Conservation (phyloP, 2,888 invertebrate species). For the Antheraea assamensis region DNA sequence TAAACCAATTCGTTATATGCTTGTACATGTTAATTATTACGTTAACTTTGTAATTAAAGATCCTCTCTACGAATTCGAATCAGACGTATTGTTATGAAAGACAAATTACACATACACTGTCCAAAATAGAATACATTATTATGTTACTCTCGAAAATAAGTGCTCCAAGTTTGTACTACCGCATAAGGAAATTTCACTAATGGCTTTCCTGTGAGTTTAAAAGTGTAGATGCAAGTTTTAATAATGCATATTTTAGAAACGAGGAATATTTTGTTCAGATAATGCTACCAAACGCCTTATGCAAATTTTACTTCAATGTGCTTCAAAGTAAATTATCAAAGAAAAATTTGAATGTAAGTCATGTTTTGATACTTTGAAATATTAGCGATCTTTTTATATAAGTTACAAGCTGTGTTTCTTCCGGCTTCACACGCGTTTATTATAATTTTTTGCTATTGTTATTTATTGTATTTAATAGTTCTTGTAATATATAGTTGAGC, state of each 20-base stretch:
- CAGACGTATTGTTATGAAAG: background rate
- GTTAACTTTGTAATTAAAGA: background rate
- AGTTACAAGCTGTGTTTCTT: too few species aligned
- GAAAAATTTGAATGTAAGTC: background rate
- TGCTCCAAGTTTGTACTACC: background rate
- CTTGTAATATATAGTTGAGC: too few species aligned
- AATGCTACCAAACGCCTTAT: background rate
- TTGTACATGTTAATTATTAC: background rate
- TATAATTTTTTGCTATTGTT: too few species aligned
- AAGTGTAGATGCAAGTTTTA: constrained; percentile 6
- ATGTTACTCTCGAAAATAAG: background rate
- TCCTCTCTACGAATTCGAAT: background rate
- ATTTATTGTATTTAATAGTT: too few species aligned
- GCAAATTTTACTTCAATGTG: constrained; percentile 3
- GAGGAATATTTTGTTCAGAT: constrained; percentile 2
- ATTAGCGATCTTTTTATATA: background rate
- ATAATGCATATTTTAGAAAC: background rate
- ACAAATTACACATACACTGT: background rate
- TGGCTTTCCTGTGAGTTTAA: background rate
- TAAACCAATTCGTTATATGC: background rate
- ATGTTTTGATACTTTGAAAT: background rate
- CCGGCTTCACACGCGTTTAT: too few species aligned
- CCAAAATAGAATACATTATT: background rate
- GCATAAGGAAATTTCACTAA: constrained; percentile 3
- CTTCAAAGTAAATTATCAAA: background rate